phyloP scores from a whole-genome alignment of 2,797 vertebrate genomes.

The Sebastes alutus region DNA sequence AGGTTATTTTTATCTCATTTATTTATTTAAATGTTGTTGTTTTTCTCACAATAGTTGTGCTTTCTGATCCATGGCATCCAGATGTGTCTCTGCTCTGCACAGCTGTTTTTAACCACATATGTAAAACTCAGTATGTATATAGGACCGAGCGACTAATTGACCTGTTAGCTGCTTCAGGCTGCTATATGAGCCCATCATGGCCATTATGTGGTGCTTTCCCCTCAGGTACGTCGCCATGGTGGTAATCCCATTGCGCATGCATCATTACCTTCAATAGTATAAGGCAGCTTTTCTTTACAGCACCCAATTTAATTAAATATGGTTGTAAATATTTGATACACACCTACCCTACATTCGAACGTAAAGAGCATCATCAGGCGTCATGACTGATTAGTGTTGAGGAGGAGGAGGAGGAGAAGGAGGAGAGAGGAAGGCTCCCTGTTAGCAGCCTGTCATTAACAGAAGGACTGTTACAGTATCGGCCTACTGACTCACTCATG shows the following conservation, averaged over 20 bases:
- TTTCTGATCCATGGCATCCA: slow-evolving; percentile 12
- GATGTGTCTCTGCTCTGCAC: slow-evolving; percentile 33
- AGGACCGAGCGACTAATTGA: slow-evolving; percentile 76
- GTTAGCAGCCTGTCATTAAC: slow-evolving; percentile 38
- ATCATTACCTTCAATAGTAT: slow-evolving; percentile 83
- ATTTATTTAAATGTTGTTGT: not conserved
- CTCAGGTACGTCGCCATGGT: slow-evolving; percentile 70
- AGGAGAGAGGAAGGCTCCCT: not conserved
- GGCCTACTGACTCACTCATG: slow-evolving; percentile 7
- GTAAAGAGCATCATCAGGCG: slow-evolving; percentile 44
- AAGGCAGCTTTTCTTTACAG: slow-evolving; percentile 77
- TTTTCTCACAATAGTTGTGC: not conserved
- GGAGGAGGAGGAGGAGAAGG: not conserved
- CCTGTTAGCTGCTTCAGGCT: slow-evolving; percentile 74
- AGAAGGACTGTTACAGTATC: slow-evolving; percentile 1
- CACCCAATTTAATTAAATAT: slow-evolving; percentile 78
- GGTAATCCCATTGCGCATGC: slow-evolving; percentile 82
- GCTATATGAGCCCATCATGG: slow-evolving; percentile 65
- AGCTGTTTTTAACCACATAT: slow-evolving; percentile 50
- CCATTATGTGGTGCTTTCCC: slow-evolving; percentile 72
- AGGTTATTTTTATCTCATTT: not conserved
- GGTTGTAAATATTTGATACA: slow-evolving; percentile 82
- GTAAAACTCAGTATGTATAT: slow-evolving; percentile 62
- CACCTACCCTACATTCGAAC: slow-evolving; percentile 60
- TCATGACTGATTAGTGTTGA: not conserved